phyloP scores from a whole-genome alignment of 2,113 vertebrate species.

The Mandrillus leucophaeus region DNA sequence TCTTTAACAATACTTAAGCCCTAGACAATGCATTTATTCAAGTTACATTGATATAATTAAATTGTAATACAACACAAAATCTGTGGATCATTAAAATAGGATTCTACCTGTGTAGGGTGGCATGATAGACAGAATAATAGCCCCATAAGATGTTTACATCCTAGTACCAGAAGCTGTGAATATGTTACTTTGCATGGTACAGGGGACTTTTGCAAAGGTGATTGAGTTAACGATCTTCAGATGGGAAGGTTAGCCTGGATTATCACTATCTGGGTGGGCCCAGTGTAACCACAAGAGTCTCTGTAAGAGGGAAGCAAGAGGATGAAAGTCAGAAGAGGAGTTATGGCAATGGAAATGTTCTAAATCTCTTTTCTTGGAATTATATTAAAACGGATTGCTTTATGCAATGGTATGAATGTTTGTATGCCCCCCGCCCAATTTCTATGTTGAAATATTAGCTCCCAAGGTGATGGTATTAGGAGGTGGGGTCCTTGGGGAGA shows the following conservation, averaged over 20 bases:
- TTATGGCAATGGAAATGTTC: neutral
- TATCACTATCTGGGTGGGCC: neutral
- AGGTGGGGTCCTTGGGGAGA: neutral
- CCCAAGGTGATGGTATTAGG: neutral
- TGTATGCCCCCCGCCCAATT: neutral
- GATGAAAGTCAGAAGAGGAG: neutral
- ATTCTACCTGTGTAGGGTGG: neutral
- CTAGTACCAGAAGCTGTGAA: neutral
- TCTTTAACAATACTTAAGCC: neutral
- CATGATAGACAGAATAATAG: neutral
- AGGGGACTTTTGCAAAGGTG: neutral
- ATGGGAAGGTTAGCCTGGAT: neutral
- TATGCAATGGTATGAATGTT: neutral
- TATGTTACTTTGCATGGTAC: neutral
- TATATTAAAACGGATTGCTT: neutral
- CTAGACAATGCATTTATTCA: neutral
- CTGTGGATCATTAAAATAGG: neutral
- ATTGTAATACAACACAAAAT: constrained; percentile 6
- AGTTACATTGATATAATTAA: neutral
- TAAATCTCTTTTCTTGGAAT: constrained; percentile 1
- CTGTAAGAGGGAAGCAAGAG: neutral
- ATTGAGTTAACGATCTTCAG: neutral
- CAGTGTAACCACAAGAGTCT: neutral
- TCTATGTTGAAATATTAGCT: neutral
- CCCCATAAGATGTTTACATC: neutral